Percentiles rank a stretch among this genome's conserved stretches.
Conservation (phyloP, 2,888 invertebrate genomes). For the Pherbina coryleti region DNA sequence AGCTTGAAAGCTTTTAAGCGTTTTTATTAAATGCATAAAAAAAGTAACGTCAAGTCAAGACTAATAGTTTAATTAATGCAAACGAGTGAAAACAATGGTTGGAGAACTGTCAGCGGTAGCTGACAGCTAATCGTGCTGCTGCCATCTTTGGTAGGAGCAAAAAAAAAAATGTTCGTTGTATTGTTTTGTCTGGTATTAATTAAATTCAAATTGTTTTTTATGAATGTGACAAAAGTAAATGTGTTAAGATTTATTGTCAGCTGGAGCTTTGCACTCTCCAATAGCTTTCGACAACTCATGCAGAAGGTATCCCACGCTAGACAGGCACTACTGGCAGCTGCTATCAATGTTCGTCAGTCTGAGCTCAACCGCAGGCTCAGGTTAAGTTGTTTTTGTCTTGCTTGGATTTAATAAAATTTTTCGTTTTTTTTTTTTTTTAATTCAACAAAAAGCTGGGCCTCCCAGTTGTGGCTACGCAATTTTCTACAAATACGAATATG, state of each 20-base stretch:
- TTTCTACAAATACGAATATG: not conserved
- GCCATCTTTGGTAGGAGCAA: constrained; percentile 53
- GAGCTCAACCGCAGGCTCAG: not conserved
- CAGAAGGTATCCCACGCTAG: not conserved
- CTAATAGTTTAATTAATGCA: constrained; percentile 11
- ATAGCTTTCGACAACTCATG: constrained; percentile 15
- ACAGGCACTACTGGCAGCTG: constrained; percentile 48
- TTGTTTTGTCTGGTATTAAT: constrained; percentile 54
- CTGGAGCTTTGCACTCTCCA: constrained; percentile 44
- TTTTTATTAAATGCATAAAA: not conserved
- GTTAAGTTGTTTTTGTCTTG: not conserved
- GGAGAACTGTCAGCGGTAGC: constrained; percentile 36
- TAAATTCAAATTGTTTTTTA: constrained; percentile 45
- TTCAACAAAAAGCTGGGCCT: not conserved
- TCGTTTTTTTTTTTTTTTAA: no score
- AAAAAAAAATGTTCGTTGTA: not conserved
- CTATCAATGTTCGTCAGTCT: constrained; percentile 15
- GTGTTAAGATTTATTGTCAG: constrained; percentile 45
- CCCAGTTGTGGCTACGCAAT: not conserved
- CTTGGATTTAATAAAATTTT: not conserved
- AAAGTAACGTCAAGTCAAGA: not conserved
- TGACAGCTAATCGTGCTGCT: constrained; percentile 43
- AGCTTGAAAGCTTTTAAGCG: not conserved
- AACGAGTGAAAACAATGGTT: constrained; percentile 21
- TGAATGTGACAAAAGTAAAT: constrained; percentile 48